Percentiles rank a stretch among this genome's conserved stretches.
These are phyloP conservation scores for Tapera naevia DNA, from an alignment of 2,797 vertebrate species.

Conservation along the genomic window DNA sequence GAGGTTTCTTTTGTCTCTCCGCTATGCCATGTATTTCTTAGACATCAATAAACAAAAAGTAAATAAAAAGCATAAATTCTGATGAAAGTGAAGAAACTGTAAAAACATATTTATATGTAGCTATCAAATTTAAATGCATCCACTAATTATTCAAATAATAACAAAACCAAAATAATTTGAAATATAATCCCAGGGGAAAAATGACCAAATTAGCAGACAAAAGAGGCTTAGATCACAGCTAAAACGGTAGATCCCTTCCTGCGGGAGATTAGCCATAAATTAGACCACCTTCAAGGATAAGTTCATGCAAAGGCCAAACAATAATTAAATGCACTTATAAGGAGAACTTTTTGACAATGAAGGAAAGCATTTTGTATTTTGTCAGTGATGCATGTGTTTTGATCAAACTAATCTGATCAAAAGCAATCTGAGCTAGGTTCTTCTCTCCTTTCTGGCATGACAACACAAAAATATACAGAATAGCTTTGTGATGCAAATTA, in stretches of 20 bases:
- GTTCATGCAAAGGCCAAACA: conserved; percentile 19
- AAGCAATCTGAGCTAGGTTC: neutral
- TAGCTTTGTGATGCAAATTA: neutral
- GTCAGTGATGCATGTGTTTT: neutral
- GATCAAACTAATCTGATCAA: neutral
- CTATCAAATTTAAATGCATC: neutral
- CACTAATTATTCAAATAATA: neutral
- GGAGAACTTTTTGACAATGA: neutral
- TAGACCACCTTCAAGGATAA: neutral
- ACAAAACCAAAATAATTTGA: neutral
- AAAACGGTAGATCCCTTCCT: neutral
- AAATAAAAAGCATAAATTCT: neutral
- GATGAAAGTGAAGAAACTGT: neutral
- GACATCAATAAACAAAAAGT: neutral
- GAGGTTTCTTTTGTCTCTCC: neutral
- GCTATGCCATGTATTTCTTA: neutral
- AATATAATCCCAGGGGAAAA: neutral
- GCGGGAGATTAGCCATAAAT: neutral
- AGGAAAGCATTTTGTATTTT: neutral
- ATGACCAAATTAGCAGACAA: neutral
- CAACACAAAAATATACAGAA: neutral
- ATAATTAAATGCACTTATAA: neutral
- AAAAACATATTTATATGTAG: neutral
- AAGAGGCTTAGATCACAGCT: neutral
- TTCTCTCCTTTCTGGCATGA: neutral